phyloP scores from a whole-genome alignment of 2,888 invertebrate genomes.

The Macrophya alboannulata region DNA sequence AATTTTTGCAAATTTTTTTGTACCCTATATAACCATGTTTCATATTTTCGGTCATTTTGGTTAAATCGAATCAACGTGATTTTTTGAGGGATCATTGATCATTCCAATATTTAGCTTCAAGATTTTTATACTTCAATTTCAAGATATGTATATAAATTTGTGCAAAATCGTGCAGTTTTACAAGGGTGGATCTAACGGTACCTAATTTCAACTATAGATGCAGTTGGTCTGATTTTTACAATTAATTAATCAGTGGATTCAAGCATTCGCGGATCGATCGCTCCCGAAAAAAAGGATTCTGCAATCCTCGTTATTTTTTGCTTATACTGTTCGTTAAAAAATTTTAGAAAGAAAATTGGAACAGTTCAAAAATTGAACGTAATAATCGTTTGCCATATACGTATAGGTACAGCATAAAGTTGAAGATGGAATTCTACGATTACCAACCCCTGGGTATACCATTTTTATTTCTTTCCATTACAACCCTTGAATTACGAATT shows the following conservation, averaged over 20 bases:
- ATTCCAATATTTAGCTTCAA: not conserved
- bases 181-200: no score
- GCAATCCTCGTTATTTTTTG: not conserved
- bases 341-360: not conserved
- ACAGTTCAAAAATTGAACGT: not conserved
- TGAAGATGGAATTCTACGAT: not conserved
- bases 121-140: not conserved
- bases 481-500: not conserved
- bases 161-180: conserved; percentile 3
- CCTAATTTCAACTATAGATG: not conserved
- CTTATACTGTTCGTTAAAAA: not conserved
- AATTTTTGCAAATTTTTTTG: not conserved
- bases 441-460: not conserved
- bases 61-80: not conserved
- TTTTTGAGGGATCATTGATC: not conserved
- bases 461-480: not conserved
- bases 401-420: not conserved
- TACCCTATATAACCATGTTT: no score
- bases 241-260: conserved; percentile 3
- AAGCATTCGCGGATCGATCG: not conserved
- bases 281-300: not conserved
- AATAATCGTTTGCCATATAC: not conserved
- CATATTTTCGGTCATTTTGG: no score
- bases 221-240: not conserved
- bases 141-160: not conserved